A percentile compares a stretch with the other conserved stretches of the same genome.
phyloP scores from a whole-genome alignment of 30 jellyfish, hydroid and myxozoan species.

The Rhopilema esculentum region DNA sequence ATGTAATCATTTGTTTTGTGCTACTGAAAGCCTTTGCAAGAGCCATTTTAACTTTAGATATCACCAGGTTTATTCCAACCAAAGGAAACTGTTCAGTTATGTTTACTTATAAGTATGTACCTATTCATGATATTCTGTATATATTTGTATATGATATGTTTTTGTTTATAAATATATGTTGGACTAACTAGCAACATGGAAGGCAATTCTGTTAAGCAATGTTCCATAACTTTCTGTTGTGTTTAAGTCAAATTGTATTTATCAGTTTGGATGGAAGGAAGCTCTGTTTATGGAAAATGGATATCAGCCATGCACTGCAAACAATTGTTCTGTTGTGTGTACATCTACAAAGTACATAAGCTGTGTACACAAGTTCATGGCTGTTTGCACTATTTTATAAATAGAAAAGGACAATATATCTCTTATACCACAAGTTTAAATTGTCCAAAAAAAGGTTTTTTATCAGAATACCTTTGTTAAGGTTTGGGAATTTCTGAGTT shows the following conservation, averaged over 20 bases:
- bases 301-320: not conserved
- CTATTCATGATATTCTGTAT: too few species aligned
- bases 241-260: not conserved
- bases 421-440: not conserved
- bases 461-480: not conserved
- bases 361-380: conserved; percentile 1
- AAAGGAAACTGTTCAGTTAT: too few species aligned
- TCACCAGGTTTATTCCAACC: too few species aligned
- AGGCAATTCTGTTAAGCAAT: too few species aligned
- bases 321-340: not conserved
- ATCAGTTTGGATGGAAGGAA: not conserved
- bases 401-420: not conserved
- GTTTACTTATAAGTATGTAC: too few species aligned
- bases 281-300: not conserved
- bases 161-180: not conserved
- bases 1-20: too few species aligned
- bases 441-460: not conserved
- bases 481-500: not conserved
- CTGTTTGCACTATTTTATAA: conserved; percentile 6
- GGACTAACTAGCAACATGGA: too few species aligned
- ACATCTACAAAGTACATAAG: not conserved
- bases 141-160: too few species aligned
- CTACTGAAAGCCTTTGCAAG: too few species aligned
- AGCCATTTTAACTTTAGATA: too few species aligned
- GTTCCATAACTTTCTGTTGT: too few species aligned